Conservation (phyloP, 1,140 invertebrate genomes). For the Leguminivora glycinivorella region DNA sequence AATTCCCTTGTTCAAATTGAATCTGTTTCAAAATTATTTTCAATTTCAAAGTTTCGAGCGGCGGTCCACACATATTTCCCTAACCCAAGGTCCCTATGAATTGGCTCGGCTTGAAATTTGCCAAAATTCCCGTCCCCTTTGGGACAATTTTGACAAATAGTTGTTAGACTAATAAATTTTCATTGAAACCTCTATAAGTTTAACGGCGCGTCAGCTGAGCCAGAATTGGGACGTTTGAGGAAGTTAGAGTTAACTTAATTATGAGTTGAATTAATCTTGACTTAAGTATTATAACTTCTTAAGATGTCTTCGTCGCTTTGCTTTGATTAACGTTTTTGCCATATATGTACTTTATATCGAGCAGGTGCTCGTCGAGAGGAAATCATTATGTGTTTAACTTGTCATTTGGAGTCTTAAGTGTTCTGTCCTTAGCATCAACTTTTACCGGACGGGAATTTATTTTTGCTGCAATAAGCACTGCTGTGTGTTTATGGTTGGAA, state of each 20-base stretch:
- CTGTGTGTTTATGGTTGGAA: not conserved
- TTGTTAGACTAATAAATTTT: constrained; percentile 75
- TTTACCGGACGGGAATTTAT: constrained; percentile 13
- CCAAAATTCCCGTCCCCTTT: constrained; percentile 62
- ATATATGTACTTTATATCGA: constrained; percentile 6
- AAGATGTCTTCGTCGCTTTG: constrained; percentile 49
- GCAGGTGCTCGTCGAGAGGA: constrained; percentile 2
- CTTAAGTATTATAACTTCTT: constrained; percentile 67
- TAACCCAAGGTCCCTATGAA: constrained; percentile 55
- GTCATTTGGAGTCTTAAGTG: not conserved
- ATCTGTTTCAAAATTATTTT: constrained; percentile 32
- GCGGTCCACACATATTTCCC: constrained; percentile 47
- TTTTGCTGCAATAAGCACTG: not conserved
- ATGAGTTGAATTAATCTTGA: constrained; percentile 69
- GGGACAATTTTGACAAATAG: constrained; percentile 76
- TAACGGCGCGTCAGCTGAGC: constrained; percentile 51
- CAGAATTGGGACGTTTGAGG: constrained; percentile 64
- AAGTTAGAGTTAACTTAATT: constrained; percentile 71
- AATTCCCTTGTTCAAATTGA: constrained; percentile 30
- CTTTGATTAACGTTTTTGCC: constrained; percentile 11
- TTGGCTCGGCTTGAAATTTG: constrained; percentile 68
- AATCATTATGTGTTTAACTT: constrained; percentile 18
- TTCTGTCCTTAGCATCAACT: constrained; percentile 13
- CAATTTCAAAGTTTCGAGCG: constrained; percentile 33
- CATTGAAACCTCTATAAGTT: constrained; percentile 71